These are phyloP conservation scores for Manis javanica DNA, from an alignment of 2,797 vertebrate species.

Conservation along the genomic window DNA sequence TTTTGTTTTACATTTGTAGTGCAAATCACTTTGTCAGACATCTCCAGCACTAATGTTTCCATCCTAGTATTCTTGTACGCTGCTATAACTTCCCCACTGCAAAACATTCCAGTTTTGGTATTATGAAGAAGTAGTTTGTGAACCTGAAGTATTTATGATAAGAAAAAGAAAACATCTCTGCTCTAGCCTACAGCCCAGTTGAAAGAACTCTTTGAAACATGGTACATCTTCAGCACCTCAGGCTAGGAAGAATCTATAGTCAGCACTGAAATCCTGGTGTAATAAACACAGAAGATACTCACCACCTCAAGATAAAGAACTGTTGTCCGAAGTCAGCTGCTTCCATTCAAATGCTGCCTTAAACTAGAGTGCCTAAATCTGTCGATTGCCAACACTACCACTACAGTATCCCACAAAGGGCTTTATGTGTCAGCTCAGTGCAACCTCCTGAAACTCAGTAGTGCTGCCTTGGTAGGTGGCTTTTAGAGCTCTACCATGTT, in stretches of 20 bases:
- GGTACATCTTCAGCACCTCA: constrained; percentile 85
- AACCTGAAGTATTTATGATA: constrained; percentile 83
- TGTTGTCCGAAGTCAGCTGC: constrained; percentile 87
- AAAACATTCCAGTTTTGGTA: constrained; percentile 87
- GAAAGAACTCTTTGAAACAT: constrained; percentile 83
- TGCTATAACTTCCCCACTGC: constrained; percentile 87
- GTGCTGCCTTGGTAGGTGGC: constrained; percentile 85
- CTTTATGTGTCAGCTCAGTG: constrained; percentile 84
- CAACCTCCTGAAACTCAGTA: constrained; percentile 77
- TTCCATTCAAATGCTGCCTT: constrained; percentile 91
- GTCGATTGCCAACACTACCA: constrained; percentile 89
- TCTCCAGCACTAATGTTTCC: constrained; percentile 86
- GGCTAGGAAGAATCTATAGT: constrained; percentile 80
- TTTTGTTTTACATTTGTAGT: constrained; percentile 85
- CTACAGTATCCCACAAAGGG: constrained; percentile 88
- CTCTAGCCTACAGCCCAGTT: constrained; percentile 85
- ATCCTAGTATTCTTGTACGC: constrained; percentile 85
- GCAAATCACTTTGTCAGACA: constrained; percentile 80
- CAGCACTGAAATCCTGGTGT: constrained; percentile 87
- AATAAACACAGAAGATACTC: constrained; percentile 85
- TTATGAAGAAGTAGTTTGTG: constrained; percentile 83
- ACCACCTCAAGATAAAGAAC: constrained; percentile 86
- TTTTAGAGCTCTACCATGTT: constrained; percentile 85
- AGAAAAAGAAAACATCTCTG: constrained; percentile 86
- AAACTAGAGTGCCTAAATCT: constrained; percentile 92